Conservation (phyloP, 2,113 vertebrate species). For the Junco hyemalis region DNA sequence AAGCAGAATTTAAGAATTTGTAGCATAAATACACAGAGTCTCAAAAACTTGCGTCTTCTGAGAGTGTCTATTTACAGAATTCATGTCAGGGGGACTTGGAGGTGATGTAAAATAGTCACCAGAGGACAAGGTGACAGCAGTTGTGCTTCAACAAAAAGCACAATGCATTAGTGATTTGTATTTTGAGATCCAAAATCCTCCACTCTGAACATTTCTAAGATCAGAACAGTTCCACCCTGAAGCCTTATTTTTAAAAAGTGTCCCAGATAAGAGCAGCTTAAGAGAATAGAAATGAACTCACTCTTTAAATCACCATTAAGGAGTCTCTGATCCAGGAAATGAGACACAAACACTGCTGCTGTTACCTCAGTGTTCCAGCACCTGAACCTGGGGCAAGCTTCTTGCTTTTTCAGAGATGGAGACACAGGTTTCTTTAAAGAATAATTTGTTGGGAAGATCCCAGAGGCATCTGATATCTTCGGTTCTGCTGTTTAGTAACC, state of each 20-base stretch:
- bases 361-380: background rate
- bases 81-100: background rate
- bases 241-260: background rate
- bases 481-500: background rate
- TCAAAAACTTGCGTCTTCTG: background rate
- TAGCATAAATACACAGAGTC: background rate
- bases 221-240: background rate
- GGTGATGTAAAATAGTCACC: background rate
- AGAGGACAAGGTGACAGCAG: background rate
- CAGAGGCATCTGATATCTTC: background rate
- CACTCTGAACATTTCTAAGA: background rate
- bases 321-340: background rate
- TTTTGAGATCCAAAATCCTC: background rate
- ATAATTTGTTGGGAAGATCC: background rate
- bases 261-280: background rate
- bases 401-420: background rate
- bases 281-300: background rate
- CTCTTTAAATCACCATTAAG: background rate
- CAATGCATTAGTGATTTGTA: background rate
- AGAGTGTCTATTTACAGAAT: background rate
- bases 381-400: background rate
- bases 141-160: background rate
- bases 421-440: background rate
- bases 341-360: background rate
- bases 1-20: background rate